phyloP scores from a whole-genome alignment of 2,797 vertebrate genomes.

The Tangara arthus region DNA sequence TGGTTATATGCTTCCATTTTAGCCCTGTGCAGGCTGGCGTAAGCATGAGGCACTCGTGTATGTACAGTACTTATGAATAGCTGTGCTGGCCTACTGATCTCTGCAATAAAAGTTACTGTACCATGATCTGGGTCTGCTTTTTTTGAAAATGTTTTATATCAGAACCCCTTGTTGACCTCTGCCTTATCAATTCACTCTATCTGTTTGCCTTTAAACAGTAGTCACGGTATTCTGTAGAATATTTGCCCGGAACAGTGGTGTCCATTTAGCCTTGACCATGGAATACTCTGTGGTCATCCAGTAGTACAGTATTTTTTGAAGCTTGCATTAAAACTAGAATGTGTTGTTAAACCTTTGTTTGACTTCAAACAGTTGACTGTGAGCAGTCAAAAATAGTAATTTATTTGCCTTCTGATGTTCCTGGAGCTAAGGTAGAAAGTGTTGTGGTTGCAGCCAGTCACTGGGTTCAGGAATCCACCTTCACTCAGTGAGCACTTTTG shows the following conservation, averaged over 20 bases:
- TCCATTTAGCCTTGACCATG: background rate
- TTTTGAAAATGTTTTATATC: background rate
- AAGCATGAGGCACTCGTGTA: background rate
- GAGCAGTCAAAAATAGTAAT: background rate
- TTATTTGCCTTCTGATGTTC: background rate
- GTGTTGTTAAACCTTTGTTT: background rate
- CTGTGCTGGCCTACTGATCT: background rate
- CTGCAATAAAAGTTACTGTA: slow-evolving; percentile 6
- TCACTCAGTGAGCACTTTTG: background rate
- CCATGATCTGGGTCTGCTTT: background rate
- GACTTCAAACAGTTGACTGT: background rate
- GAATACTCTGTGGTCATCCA: background rate
- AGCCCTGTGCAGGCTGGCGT: background rate
- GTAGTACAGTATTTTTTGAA: background rate
- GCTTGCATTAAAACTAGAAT: background rate
- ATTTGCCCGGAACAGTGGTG: background rate
- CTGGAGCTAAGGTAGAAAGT: background rate
- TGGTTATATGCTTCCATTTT: slow-evolving; percentile 21
- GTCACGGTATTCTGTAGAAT: background rate
- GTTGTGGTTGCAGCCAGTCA: background rate
- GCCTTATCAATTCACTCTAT: background rate
- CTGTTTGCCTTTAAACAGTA: slow-evolving; percentile 17
- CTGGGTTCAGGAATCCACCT: background rate
- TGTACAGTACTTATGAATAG: background rate
- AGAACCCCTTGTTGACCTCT: background rate